Base-by-base conservation (phyloP, 92 coral and sea anemone genomes). In the Actinostola sp. region DNA sequence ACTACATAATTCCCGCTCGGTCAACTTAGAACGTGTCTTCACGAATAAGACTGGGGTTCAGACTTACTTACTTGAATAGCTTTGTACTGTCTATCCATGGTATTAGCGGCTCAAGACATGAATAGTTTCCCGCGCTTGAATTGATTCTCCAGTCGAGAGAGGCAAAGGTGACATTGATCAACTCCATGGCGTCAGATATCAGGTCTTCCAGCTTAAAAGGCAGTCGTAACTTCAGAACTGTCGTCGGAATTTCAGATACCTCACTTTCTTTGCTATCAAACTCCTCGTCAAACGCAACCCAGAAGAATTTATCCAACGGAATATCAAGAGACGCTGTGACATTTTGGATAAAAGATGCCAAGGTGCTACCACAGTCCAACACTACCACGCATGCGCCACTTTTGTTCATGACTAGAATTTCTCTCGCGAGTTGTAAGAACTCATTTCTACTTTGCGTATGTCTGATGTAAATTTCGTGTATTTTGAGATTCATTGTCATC, bases 371-470 rank as follows among this genome's bases (percentile, higher is more conserved):
- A 54, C 76, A 77, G 31, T 78, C 89, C 75, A 84, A 58, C 17
- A 84, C 80, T 31, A 84, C 89, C 28, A 84, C 41, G 19, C 89
- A 77, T 8, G 80, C 57, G 0, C 89, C 84, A 54, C 89, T 84
- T 54, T 72, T 78, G 50, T 84, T 84, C 35, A 84, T 74, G 50
- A 70, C 71, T 5, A 71, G 7, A 57, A 79, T 51, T 30, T 84
- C 89, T 41, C 65, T 84, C 17, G 89, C 71, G 36, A 84, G 61
- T 29, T 46, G 75, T 1, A 84, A 56, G 15, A 79, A 34, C 35
- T 71, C 63, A n/a, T 49, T 23, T 36, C 59, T 49, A 29, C 46
- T 48, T 13, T 66, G 66, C 6, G 61, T 17, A n/a, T 50, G 34
- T n/a, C 59, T 65, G 23, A 50, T n/a, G 14, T 62, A 73, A 7